These are phyloP conservation scores for Psylliodes chrysocephalus DNA, from an alignment of 2,888 invertebrate genomes.

Conservation along the genomic window DNA sequence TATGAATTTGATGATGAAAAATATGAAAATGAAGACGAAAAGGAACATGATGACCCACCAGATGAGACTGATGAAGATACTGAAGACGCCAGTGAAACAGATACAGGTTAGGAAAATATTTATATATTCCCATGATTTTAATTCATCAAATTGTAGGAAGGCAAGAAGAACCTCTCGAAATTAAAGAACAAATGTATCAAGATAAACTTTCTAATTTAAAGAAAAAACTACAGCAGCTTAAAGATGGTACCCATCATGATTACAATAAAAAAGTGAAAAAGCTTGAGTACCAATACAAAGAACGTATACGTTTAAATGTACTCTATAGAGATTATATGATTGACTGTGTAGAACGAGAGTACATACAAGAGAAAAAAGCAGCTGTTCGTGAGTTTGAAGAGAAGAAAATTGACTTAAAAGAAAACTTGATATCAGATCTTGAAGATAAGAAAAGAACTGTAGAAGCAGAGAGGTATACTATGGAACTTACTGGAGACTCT, in stretches of 20 bases:
- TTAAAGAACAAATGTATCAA: slow-evolving; percentile 91
- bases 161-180: slow-evolving; percentile 82
- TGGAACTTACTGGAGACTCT: slow-evolving; percentile 81
- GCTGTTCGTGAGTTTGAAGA: slow-evolving; percentile 95
- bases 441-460: slow-evolving; percentile 92
- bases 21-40: slow-evolving; percentile 77
- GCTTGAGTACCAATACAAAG: slow-evolving; percentile 83
- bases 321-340: slow-evolving; percentile 82
- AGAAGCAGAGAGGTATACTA: slow-evolving; percentile 85
- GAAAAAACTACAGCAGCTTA: slow-evolving; percentile 88
- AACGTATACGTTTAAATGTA: slow-evolving; percentile 80
- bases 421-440: slow-evolving; percentile 88
- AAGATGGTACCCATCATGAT: slow-evolving; percentile 80
- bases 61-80: slow-evolving; percentile 80
- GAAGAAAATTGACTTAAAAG: slow-evolving; percentile 90
- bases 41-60: slow-evolving; percentile 72
- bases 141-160: slow-evolving; percentile 66
- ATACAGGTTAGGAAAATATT: slow-evolving; percentile 68
- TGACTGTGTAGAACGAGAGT: slow-evolving; percentile 89
- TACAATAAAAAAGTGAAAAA: slow-evolving; percentile 84
- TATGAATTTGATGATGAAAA: slow-evolving; percentile 80
- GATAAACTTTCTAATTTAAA: slow-evolving; percentile 90
- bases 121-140: no score
- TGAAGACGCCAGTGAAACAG: slow-evolving; percentile 97
- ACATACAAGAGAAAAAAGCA: slow-evolving; percentile 86